A percentile compares a stretch with the other conserved stretches of the same genome.
phyloP scores from a whole-genome alignment of 2,113 vertebrate genomes.

The Uropsilus gracilis region DNA sequence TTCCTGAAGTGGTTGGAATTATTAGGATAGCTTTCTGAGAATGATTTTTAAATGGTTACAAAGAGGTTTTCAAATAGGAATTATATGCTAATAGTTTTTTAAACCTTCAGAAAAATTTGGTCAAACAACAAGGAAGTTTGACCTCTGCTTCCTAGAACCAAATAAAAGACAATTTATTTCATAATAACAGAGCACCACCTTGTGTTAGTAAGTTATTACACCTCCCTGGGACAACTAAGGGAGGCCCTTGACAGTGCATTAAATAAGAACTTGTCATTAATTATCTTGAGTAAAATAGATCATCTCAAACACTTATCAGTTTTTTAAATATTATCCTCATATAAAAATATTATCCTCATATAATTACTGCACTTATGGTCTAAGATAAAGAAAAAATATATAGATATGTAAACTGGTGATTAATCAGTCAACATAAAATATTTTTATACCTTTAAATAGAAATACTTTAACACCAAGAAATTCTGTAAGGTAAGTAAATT shows the following conservation, averaged over 20 bases:
- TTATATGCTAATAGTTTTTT: constrained; percentile 4
- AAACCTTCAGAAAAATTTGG: constrained; percentile 23
- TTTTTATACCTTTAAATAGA: constrained; percentile 2
- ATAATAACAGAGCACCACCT: constrained; percentile 88
- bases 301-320: neutral
- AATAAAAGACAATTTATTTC: constrained; percentile 68
- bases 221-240: neutral
- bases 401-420: neutral
- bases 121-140: neutral
- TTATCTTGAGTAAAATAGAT: neutral
- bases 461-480: neutral
- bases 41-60: constrained; percentile 18
- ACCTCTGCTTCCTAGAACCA: constrained; percentile 35
- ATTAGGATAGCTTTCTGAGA: constrained; percentile 7
- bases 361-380: neutral
- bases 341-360: neutral
- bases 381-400: neutral
- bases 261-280: neutral
- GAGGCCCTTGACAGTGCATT: accelerated
- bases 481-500: neutral
- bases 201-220: constrained; percentile 80
- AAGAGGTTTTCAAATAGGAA: constrained; percentile 30
- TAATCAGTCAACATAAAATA: neutral
- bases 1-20: neutral
- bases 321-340: neutral